phyloP scores from a whole-genome alignment of 2,888 invertebrate genomes.

The Physocephala rufipes region DNA sequence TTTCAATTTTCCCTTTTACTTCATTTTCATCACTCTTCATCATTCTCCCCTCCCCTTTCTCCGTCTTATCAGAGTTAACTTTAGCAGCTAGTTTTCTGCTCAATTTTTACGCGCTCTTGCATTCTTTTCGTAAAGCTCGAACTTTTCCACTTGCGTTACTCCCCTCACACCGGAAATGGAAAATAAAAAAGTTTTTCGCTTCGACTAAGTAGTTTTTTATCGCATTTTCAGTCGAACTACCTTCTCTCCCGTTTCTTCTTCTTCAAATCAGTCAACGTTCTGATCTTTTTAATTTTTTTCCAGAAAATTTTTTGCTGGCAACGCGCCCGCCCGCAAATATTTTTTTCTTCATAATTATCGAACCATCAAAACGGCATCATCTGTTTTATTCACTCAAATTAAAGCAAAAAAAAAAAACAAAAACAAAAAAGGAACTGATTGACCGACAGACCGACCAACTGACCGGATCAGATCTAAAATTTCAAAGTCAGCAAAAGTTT shows the following conservation, averaged over 20 bases:
- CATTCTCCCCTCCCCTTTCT: too few relatives aligned
- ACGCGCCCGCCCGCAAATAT: conserved; percentile 5
- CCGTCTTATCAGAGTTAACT: background rate
- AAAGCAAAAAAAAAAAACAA: too few relatives aligned
- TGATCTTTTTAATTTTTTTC: too few relatives aligned
- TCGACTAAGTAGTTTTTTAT: conserved; percentile 14
- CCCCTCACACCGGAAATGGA: conserved; percentile 20
- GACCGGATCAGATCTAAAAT: conserved; percentile 23
- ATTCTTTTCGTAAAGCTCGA: conserved; percentile 17
- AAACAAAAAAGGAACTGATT: too few relatives aligned
- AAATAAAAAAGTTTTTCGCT: conserved; percentile 2
- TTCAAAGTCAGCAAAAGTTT: conserved; percentile 44
- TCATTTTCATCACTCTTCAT: too few relatives aligned
- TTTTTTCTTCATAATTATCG: conserved; percentile 23
- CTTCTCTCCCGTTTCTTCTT: background rate
- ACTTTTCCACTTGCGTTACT: conserved; percentile 23
- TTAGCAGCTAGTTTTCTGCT: background rate
- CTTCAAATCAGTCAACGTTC: background rate
- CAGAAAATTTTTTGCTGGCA: conserved; percentile 2
- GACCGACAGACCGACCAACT: too few relatives aligned
- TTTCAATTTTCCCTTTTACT: too few relatives aligned
- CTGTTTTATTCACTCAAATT: background rate
- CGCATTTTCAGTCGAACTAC: background rate
- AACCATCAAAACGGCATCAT: conserved; percentile 26
- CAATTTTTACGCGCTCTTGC: conserved; percentile 28